These are phyloP conservation scores for Acropora yongei DNA, from an alignment of 64 coral and sea anemone species.

Conservation along the genomic window DNA sequence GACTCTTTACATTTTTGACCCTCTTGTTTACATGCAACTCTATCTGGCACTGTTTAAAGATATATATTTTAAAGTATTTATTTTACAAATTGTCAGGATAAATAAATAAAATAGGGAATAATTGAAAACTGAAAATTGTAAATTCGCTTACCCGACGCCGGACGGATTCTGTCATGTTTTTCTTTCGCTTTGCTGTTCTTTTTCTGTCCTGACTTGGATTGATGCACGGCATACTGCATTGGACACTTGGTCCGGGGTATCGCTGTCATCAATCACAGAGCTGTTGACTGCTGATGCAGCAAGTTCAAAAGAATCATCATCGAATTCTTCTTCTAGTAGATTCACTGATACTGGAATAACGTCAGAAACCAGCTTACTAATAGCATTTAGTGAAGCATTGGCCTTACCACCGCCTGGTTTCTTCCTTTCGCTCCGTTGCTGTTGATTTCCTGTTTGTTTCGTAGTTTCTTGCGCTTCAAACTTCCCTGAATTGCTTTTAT, in stretches of 20 bases:
- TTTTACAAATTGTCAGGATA: neutral
- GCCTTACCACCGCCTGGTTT: too few species aligned
- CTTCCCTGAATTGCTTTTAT: too few species aligned
- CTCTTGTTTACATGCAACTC: neutral
- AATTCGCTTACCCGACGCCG: neutral
- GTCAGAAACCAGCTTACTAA: too few species aligned
- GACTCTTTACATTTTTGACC: neutral
- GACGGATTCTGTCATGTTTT: neutral
- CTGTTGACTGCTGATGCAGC: neutral
- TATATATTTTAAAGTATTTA: neutral
- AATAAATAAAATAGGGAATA: neutral
- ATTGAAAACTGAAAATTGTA: neutral
- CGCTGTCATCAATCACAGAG: neutral
- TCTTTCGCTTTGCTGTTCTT: neutral
- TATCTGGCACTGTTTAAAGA: neutral
- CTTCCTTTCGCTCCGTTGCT: too few species aligned
- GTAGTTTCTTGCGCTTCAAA: too few species aligned
- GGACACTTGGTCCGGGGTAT: conserved; percentile 10
- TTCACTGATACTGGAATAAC: neutral
- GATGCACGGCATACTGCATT: conserved; percentile 12
- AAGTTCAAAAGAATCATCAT: neutral
- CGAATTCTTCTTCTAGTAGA: neutral
- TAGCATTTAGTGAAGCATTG: too few species aligned
- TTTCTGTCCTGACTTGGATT: neutral
- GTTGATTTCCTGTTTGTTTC: too few species aligned